Evolutionary conservation across 2,113 vertebrate species (phyloP).

Genomic region (Caracal caracal): DNA sequence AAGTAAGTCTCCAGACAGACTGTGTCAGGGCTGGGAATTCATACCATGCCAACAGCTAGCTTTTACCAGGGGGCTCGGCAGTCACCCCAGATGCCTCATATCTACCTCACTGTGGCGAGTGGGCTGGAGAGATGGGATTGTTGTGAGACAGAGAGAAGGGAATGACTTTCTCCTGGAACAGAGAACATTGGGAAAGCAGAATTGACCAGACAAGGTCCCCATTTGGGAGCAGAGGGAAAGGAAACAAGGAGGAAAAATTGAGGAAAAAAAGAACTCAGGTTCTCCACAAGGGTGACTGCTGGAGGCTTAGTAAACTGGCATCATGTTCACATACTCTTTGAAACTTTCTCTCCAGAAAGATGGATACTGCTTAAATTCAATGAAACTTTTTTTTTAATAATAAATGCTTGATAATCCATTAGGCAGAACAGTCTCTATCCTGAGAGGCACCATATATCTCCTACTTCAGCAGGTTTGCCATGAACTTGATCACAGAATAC

Average conservation of each 20-base stretch:
- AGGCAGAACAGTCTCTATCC: not conserved
- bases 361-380: not conserved
- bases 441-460: not conserved
- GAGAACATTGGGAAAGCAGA: not conserved
- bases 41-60: not conserved
- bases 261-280: not conserved
- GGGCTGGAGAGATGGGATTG: not conserved
- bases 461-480: not conserved
- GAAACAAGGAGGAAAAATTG: too few relatives aligned
- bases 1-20: not conserved
- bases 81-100: fast-evolving
- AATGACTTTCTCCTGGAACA: not conserved
- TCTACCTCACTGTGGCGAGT: fast-evolving
- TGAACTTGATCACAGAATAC: slow-evolving; percentile 23
- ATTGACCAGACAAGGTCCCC: too few relatives aligned
- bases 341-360: not conserved
- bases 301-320: fast-evolving
- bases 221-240: not conserved
- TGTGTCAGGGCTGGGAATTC: not conserved
- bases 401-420: not conserved
- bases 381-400: not conserved
- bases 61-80: not conserved
- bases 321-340: not conserved
- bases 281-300: not conserved
- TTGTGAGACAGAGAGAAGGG: not conserved